Conservation (phyloP, 2,888 invertebrate genomes). For the Tyria jacobaeae region DNA sequence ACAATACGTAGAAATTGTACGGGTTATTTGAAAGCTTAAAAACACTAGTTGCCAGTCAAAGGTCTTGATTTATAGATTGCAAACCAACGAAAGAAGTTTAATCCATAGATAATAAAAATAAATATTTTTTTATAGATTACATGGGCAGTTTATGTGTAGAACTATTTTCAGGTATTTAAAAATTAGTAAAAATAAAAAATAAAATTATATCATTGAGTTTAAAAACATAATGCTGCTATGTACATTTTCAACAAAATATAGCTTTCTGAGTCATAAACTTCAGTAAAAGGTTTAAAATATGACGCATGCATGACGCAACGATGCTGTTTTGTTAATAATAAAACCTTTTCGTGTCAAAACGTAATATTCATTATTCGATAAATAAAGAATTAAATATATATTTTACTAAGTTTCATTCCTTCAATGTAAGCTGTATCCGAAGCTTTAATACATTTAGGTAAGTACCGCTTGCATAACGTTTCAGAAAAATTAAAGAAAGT, state of each 20-base stretch:
- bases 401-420: conserved; percentile 71
- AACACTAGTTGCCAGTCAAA: background rate
- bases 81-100: background rate
- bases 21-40: conserved; percentile 6
- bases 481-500: conserved; percentile 85
- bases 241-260: too few species aligned
- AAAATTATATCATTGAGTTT: too few species aligned
- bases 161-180: too few species aligned
- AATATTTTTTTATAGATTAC: background rate
- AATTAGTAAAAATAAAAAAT: too few species aligned
- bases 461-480: conserved; percentile 61
- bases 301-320: too few species aligned
- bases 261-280: too few species aligned
- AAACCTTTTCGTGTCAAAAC: background rate
- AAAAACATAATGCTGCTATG: too few species aligned
- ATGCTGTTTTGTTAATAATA: background rate
- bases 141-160: background rate
- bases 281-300: too few species aligned
- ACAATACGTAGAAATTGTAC: conserved; percentile 15
- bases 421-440: conserved; percentile 72
- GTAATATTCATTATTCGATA: conserved; percentile 15
- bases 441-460: conserved; percentile 77
- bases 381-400: conserved; percentile 42
- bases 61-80: background rate
- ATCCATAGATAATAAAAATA: background rate